These are phyloP conservation scores for Nibea coibor DNA, from an alignment of 2,113 vertebrate genomes.

Conservation along the genomic window DNA sequence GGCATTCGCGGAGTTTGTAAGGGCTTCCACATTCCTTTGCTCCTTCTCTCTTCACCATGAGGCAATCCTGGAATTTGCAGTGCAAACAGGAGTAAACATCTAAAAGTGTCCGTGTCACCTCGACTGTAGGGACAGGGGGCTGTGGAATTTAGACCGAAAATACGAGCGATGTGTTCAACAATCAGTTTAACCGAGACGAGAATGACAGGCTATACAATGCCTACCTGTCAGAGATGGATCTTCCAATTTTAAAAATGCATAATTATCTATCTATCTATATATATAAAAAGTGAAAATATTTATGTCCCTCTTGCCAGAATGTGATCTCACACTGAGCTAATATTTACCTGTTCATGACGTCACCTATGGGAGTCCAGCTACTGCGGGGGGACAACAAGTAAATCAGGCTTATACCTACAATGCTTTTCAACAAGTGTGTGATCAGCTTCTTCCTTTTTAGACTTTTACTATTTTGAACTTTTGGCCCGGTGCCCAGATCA, in stretches of 20 bases:
- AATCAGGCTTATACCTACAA: conserved; percentile 44
- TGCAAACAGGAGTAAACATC: conserved; percentile 74
- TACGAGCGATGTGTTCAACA: background rate
- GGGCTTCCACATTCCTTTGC: conserved; percentile 62
- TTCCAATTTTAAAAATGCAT: too few relatives aligned
- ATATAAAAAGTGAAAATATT: conserved; percentile 25
- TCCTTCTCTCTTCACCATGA: conserved; percentile 59
- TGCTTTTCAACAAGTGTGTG: conserved; percentile 57
- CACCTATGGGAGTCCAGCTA: conserved; percentile 23
- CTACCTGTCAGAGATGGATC: background rate
- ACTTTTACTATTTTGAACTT: conserved; percentile 73
- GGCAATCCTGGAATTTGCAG: conserved; percentile 77
- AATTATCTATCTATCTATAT: background rate
- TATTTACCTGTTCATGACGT: conserved; percentile 62
- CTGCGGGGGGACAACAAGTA: conserved; percentile 31
- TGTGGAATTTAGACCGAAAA: conserved; percentile 67
- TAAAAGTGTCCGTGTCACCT: conserved; percentile 68
- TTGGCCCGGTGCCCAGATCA: conserved; percentile 52
- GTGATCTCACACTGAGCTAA: conserved; percentile 50
- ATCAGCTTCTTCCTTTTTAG: conserved; percentile 58
- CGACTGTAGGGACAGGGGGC: conserved; percentile 46
- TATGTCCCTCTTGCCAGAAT: conserved; percentile 21
- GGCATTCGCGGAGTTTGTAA: conserved; percentile 59
- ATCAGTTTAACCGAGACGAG: background rate
- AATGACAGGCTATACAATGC: background rate